Evolutionary conservation across 2,113 vertebrate genomes (phyloP), one percentile per base, ranked within the genome.

Genomic region (Psammodynastes pulverulentus): DNA sequence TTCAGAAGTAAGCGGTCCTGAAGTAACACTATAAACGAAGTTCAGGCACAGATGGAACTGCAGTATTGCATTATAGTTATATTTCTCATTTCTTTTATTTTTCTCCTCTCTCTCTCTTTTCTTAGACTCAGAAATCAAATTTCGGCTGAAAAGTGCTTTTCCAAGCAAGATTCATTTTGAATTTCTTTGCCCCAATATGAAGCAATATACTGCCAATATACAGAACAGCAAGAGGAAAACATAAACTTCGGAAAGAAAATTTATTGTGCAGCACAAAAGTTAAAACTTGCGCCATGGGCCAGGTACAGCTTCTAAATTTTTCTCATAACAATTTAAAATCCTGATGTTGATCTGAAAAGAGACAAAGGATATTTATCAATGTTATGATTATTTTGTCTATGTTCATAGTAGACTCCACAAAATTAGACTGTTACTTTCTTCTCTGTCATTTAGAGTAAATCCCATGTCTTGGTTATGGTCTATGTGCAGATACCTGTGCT

Each of bases 61-160:
- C 53, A 95, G 58, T 45, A 85, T 95, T 94, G 94, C 53, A 62
- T 92, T 95, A 93, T 84, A 1, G 89, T 62, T 91, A 93, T 3
- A 85, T 95, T 89, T 19, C 0, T 1, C 10, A 90, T 94, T 90
- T 52, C 49, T 88, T 93, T 2, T 94, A 3, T 91, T 93, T 92
- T 94, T 93, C 4, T 43, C 12, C 62, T 52, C 19, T 94, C 34
- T 94, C 34, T 53, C 72, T 93, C 72, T 94, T 92, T 79, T 90
- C 84, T 43, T 93, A 94, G 92, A 95, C 15, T 93, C 89, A 93
- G 45, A 95, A 95, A 96, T 94, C 49, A 96, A 94, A 94, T 95
- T 84, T 92, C 56, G 90, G 0, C 54, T 93, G 72, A 93, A 95
- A 96, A 93, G 2, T 87, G 34, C 72, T 95, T 95, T 86, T 95